Percentiles rank a stretch among this genome's conserved stretches.
phyloP scores from a whole-genome alignment of 1,140 invertebrate genomes.

The Drosophila bocqueti region DNA sequence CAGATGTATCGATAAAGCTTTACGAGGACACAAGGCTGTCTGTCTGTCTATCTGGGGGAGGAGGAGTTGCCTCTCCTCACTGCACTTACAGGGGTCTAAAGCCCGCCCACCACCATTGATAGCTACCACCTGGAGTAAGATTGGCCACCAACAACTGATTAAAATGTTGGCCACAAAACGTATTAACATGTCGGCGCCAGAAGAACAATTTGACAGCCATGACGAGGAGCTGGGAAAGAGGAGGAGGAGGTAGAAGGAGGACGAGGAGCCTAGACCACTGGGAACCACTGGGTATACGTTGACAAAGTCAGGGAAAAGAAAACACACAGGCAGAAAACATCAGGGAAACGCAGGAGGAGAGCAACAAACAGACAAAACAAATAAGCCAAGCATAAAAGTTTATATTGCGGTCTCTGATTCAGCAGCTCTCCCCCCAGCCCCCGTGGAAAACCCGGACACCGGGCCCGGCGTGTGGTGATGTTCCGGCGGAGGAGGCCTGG shows the following conservation, averaged over 20 bases:
- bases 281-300: not conserved
- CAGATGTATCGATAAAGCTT: conserved; percentile 77
- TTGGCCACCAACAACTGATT: conserved; percentile 57
- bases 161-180: conserved; percentile 76
- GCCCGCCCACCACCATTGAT: not conserved
- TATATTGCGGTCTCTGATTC: conserved; percentile 83
- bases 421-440: not conserved
- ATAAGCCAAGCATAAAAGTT: conserved; percentile 82
- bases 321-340: conserved; percentile 27
- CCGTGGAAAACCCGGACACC: not conserved
- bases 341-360: conserved; percentile 23
- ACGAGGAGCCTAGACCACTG: not conserved
- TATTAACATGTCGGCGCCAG: conserved; percentile 78
- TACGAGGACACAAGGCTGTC: conserved; percentile 34
- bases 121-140: not conserved
- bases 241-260: not conserved
- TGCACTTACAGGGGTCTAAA: not conserved
- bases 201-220: conserved; percentile 39
- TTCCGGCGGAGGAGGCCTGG: not conserved
- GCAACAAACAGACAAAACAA: conserved; percentile 77
- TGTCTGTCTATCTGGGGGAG: too few species aligned
- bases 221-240: not conserved
- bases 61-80: not conserved
- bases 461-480: not conserved
- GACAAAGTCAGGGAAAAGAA: conserved; percentile 58